Base-by-base conservation (phyloP, 2,888 invertebrate genomes). In the Neoscelio sp. region DNA sequence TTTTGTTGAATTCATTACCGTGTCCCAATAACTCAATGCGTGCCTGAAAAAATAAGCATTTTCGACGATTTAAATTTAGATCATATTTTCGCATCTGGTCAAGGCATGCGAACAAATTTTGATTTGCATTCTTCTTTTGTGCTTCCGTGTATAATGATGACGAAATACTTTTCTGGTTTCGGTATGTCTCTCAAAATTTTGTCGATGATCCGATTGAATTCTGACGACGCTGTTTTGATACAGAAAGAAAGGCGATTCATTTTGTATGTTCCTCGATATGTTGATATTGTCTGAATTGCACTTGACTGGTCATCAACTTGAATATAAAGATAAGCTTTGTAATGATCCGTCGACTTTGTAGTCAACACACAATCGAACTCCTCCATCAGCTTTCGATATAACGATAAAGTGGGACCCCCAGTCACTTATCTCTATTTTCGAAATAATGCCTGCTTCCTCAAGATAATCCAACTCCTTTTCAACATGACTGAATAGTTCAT, bases 241-340 rank as follows among this genome's bases (percentile, higher is more conserved):
- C 71, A 71, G 23, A 78, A 78, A 0, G 71, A 67, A 0, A 73
- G 30, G 13, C 60, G 20, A 28, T 67, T 67, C 35, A 73, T 38
- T 40, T 7, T 4, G n/a, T 52, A 71, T 10, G 54, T 62, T 13
- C 71, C 71, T 42, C 64, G 64, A 52, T 78, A 65, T 7, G 71
- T 77, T 8, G 77, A 42, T 12, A 71, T 71, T 6, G 78, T 54
- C 26, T 76, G 75, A 0, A 76, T 76, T 60, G 38, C 54, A 26
- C 54, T 62, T 1, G 62, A 68, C 18, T 76, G 18, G 17, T 68
- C 46, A 20, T 76, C 60, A 0, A 76, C 76, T 52, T 15, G 52
- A n/a, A 76, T 1, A 10, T 76, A 64, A n/a, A 68, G 26, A 30
- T 62, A 76, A 0, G 76, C 76, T 38, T 68, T 68, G 26, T 10